These are phyloP conservation scores for Ectemnius continuus DNA, from an alignment of 2,888 invertebrate species.

Conservation along the genomic window DNA sequence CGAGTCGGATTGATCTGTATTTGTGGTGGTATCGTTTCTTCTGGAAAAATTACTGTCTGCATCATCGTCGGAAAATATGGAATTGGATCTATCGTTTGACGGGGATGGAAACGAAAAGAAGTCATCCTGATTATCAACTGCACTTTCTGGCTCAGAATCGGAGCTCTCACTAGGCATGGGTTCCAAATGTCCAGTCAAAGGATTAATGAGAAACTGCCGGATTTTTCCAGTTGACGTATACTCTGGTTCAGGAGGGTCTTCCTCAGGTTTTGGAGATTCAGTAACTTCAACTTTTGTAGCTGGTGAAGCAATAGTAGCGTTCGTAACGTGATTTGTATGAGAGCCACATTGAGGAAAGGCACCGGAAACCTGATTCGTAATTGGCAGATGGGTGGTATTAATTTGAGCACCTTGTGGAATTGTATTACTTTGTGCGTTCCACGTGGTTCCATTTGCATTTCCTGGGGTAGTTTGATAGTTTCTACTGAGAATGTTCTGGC, in stretches of 20 bases:
- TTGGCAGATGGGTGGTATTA: slow-evolving; percentile 61
- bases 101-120: slow-evolving; percentile 79
- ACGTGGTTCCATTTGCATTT: slow-evolving; percentile 70
- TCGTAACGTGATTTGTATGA: slow-evolving; percentile 60
- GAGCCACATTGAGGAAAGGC: slow-evolving; percentile 67
- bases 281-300: slow-evolving; percentile 52
- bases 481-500: slow-evolving; percentile 76
- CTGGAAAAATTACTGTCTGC: slow-evolving; percentile 81
- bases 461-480: slow-evolving; percentile 64
- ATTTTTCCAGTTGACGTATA: slow-evolving; percentile 83
- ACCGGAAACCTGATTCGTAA: slow-evolving; percentile 64
- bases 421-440: slow-evolving; percentile 67
- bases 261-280: slow-evolving; percentile 61
- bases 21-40: slow-evolving; percentile 78
- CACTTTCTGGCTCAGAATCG: slow-evolving; percentile 80
- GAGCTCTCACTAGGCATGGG: slow-evolving; percentile 86
- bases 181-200: slow-evolving; percentile 92
- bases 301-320: slow-evolving; percentile 43
- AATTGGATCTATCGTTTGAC: slow-evolving; percentile 79
- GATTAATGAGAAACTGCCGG: slow-evolving; percentile 92
- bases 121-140: slow-evolving; percentile 77
- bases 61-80: slow-evolving; percentile 82
- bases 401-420: slow-evolving; percentile 69
- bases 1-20: slow-evolving; percentile 81
- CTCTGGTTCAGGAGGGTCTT: slow-evolving; percentile 79